Percentiles rank a stretch among this genome's conserved stretches.
Evolutionary conservation across 2,888 invertebrate species (phyloP).

Genomic region (Aporophyla lueneburgensis): DNA sequence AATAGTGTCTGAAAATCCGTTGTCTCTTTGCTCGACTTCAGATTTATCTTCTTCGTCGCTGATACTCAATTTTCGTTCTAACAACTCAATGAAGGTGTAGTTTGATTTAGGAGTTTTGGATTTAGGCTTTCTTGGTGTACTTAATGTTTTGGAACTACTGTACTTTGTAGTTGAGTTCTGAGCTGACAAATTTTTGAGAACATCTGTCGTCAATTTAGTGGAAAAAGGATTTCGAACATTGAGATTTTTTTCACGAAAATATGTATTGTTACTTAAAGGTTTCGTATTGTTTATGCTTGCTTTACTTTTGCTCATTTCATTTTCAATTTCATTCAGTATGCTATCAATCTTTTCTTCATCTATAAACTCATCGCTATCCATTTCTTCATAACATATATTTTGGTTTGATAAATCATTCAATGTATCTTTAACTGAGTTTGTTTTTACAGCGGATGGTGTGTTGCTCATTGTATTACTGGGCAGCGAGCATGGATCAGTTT

Average conservation of each 20-base stretch:
- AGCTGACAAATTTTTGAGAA: background rate
- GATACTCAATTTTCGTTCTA: conserved; percentile 75
- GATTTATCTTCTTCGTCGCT: conserved; percentile 69
- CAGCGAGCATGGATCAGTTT: background rate
- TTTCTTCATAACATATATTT: conserved; percentile 56
- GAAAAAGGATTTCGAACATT: conserved; percentile 13
- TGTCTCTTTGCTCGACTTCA: conserved; percentile 45
- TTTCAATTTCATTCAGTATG: conserved; percentile 82
- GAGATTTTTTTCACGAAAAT: conserved; percentile 5
- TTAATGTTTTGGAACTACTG: conserved; percentile 6
- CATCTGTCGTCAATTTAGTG: background rate
- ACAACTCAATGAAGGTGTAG: conserved; percentile 78
- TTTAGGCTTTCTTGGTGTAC: conserved; percentile 50
- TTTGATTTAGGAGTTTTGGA: conserved; percentile 71
- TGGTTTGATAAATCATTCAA: conserved; percentile 61
- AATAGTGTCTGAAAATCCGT: conserved; percentile 80
- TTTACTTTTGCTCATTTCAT: conserved; percentile 75
- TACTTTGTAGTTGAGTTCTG: conserved; percentile 1
- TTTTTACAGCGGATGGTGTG: background rate
- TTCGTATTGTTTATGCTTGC: background rate
- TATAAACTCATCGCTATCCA: conserved; percentile 68
- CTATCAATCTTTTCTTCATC: conserved; percentile 77
- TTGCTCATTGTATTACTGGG: conserved; percentile 3
- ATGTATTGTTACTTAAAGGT: background rate
- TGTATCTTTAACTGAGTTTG: conserved; percentile 27